Conservation (phyloP, 2,797 vertebrate species). For the Chrosomus eos region DNA sequence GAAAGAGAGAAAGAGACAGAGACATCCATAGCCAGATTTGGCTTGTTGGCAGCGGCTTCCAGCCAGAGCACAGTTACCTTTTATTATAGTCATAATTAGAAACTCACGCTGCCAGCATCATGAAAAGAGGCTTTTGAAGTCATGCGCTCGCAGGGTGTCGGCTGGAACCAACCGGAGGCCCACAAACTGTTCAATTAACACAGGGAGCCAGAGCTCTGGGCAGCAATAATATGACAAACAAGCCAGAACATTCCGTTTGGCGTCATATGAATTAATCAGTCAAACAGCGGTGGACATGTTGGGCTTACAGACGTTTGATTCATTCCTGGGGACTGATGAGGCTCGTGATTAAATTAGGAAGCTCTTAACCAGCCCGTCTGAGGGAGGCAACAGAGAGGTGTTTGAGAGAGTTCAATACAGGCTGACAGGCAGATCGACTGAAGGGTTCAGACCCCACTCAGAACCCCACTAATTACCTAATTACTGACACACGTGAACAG, state of each 20-base stretch:
- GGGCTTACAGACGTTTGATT: slow-evolving; percentile 77
- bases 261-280: slow-evolving; percentile 82
- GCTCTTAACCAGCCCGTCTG: slow-evolving; percentile 67
- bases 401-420: slow-evolving; percentile 53
- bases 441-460: slow-evolving; percentile 26
- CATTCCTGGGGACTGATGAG: slow-evolving; percentile 73
- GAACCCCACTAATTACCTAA: slow-evolving; percentile 16
- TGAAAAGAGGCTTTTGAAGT: slow-evolving; percentile 58
- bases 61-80: slow-evolving; percentile 58
- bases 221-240: slow-evolving; percentile 78
- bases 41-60: slow-evolving; percentile 42
- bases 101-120: slow-evolving; percentile 50
- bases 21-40: slow-evolving; percentile 37
- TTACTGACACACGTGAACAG: slow-evolving; percentile 46
- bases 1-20: slow-evolving; percentile 35
- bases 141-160: slow-evolving; percentile 38
- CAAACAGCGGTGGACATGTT: slow-evolving; percentile 74
- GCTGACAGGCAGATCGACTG: slow-evolving; percentile 52
- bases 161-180: slow-evolving; percentile 33
- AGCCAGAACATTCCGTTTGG: slow-evolving; percentile 84
- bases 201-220: slow-evolving; percentile 60
- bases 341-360: slow-evolving; percentile 82
- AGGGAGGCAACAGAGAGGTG: slow-evolving; percentile 45
- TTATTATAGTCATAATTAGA: slow-evolving; percentile 59
- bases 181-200: slow-evolving; percentile 57